A percentile compares a stretch with the other conserved stretches of the same genome.
Evolutionary conservation across 2,113 vertebrate genomes (phyloP).

Genomic region (Daboia siamensis): DNA sequence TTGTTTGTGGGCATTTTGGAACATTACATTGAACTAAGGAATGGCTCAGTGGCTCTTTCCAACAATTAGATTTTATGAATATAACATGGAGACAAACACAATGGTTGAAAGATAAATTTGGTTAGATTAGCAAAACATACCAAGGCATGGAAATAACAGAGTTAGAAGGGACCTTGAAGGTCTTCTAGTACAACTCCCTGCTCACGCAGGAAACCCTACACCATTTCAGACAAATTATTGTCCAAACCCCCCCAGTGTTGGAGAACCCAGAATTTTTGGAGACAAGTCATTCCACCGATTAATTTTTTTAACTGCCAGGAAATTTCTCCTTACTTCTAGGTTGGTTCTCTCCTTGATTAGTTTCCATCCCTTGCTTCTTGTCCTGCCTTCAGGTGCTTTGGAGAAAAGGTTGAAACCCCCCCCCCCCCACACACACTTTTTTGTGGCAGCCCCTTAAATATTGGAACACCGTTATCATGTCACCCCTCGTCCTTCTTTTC

Average conservation of each 20-base stretch:
- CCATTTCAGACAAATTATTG: not conserved
- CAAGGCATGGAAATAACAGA: not conserved
- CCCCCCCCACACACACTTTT: not conserved
- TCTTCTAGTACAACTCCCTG: not conserved
- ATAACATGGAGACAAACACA: not conserved
- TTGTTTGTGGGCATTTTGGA: not conserved
- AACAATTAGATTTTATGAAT: not conserved
- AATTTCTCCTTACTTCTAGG: not conserved
- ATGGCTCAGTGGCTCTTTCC: not conserved
- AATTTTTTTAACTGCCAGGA: not conserved
- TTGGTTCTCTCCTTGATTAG: not conserved
- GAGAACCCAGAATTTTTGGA: not conserved
- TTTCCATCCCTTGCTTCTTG: not conserved
- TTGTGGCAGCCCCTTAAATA: not conserved
- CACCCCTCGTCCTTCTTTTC: not conserved
- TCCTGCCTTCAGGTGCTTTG: not conserved
- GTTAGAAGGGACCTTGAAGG: not conserved
- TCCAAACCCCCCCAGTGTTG: not conserved
- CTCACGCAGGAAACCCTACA: not conserved
- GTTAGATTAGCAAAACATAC: not conserved
- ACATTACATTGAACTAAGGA: not conserved
- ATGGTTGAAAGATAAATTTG: not conserved
- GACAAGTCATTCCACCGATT: not conserved
- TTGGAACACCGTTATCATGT: not conserved
- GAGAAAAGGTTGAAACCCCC: not conserved